Evolutionary conservation across 2,797 vertebrate genomes (phyloP), one percentile per base, ranked within the genome.

Genomic region (Amazonetta brasiliensis): DNA sequence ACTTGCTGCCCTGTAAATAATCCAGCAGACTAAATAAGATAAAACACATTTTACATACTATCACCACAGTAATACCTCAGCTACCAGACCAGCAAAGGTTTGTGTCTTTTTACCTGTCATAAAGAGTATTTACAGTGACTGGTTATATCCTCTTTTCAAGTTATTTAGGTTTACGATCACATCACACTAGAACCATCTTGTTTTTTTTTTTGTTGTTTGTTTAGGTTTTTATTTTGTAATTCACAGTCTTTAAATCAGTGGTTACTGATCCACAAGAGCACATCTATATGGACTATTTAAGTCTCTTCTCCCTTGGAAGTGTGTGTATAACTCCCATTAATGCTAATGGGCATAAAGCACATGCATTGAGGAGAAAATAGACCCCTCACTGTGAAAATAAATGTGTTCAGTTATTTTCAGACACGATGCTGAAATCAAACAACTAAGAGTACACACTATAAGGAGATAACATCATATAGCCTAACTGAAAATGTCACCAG

Each of bases 301-400:
- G 84, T 71, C 83, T 92, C 48, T 66, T 87, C 87, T 95, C 72
- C 23, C 3, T 56, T 96, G 87, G 72, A 93, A 94, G 52, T 52
- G 55, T 91, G 71, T 55, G 55, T 93, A 6, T 92, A 94, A 96
- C 92, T 97, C 95, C 91, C 92, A 94, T 90, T 97, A 97, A 97
- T 95, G 96, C 94, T 98, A 97, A 98, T 95, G 76, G 92, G 71
- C 95, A 84, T 84, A 97, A 96, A 96, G 91, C 95, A 97, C 92
- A 96, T 1, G 86, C 85, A 95, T 41, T 43, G 92, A 93, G 89
- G 92, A 96, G 96, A 96, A 97, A 98, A 97, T 92, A 97, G 97
- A 96, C 97, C 97, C 92, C 97, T 97, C 55, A 73, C 97, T 98
- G 97, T 97, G 98, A 98, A 98, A 98, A 98, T 98, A 97, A 96